Conservation (phyloP, 2,888 invertebrate species). For the Crioceris asparagi region DNA sequence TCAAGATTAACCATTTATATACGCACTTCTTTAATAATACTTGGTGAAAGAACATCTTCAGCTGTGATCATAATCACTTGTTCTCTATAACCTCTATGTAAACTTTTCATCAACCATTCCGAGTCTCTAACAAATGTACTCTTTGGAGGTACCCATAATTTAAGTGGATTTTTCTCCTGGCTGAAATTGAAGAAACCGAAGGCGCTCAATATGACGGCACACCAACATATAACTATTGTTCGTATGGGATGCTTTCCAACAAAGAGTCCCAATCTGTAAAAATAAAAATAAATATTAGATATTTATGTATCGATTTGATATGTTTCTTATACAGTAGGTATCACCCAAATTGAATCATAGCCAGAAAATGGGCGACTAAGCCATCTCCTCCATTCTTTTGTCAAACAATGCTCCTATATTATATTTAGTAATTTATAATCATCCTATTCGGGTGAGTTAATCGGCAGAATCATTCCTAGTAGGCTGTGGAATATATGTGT, state of each 20-base stretch:
- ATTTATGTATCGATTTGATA: too few relatives aligned
- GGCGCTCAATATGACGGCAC: constrained; percentile 47
- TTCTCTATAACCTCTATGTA: constrained; percentile 51
- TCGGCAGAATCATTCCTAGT: too few relatives aligned
- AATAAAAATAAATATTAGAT: too few relatives aligned
- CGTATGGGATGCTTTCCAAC: constrained; percentile 51
- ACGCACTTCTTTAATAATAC: constrained; percentile 42
- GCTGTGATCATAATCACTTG: constrained; percentile 54
- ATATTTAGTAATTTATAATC: too few relatives aligned
- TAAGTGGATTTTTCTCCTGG: constrained; percentile 64
- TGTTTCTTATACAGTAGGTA: too few relatives aligned
- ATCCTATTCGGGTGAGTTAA: too few relatives aligned
- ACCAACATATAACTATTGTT: constrained; percentile 47
- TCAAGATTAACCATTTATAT: too few relatives aligned
- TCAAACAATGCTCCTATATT: too few relatives aligned
- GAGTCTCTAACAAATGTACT: constrained; percentile 59
- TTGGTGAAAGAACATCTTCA: constrained; percentile 54
- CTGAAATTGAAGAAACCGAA: constrained; percentile 54
- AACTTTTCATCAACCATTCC: constrained; percentile 59
- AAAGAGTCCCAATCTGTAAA: constrained; percentile 46
- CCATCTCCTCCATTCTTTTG: too few relatives aligned
- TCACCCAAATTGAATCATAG: too few relatives aligned
- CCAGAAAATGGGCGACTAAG: too few relatives aligned
- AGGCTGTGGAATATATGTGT: too few relatives aligned
- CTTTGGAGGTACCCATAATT: constrained; percentile 64